Base-by-base conservation (phyloP, 2,888 invertebrate species). In the Pecten maximus region DNA sequence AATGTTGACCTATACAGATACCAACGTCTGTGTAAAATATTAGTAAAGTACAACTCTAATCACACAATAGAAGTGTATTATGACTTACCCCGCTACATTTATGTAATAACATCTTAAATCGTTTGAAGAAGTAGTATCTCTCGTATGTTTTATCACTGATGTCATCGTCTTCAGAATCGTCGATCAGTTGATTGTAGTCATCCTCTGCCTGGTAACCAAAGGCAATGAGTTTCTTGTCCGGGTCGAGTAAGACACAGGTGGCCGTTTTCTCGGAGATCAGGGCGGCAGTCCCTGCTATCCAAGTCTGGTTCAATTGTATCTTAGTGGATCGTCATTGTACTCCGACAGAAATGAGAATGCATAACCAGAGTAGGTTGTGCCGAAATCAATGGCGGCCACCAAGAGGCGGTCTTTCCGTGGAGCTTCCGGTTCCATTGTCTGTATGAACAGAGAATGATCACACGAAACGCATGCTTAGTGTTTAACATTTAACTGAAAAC, bases 301-400 rank as follows among this genome's bases (percentile, higher is more conserved):
- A 93, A 40, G 40, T 91, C 40, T 92, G 93, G 54, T 93, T 93
- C n/a, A 89, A 54, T 2, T 92, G 91, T 16, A 93, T 89, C 44
- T 93, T 92, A 0, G 28, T 15, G 93, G 92, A 90, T 93, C 91
- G 0, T 88, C 88, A 0, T 91, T 89, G 87, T 92, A 93, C 16
- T 92, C 93, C 28, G 87, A 74, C 40, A 91, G 91, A 10, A 92
- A 91, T 0, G 92, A 91, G 90, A 92, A 93, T 6, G 93, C 93
- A 89, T 93, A 93, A 35, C 93, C 93, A 40, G 92, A 92, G 88
- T 91, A 93, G 0, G 93, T 92, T 2, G 93, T 93, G 0, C 93
- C 93, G 87, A 93, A 93, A 87, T 93, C 93, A 60, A 93, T 90
- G 88, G 92, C 93, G 8, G 93, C 93, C 40, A 93, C 93, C 88